Evolutionary conservation across 2,797 vertebrate species (phyloP).

Genomic region (Dryobates pubescens): DNA sequence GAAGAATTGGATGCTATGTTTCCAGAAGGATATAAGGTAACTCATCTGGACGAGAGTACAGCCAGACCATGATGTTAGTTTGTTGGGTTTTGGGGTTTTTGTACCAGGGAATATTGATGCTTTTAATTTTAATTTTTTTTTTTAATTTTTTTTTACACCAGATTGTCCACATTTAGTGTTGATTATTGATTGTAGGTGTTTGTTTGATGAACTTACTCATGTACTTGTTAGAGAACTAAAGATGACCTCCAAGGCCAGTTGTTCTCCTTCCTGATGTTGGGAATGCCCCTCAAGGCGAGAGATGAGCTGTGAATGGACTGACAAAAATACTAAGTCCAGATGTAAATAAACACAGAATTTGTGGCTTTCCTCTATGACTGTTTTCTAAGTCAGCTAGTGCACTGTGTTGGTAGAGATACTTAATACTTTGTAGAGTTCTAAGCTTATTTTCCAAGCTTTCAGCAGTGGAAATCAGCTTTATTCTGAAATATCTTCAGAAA

Average conservation of each 20-base stretch:
- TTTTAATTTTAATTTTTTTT: not conserved
- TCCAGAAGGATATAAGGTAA: constrained; percentile 97
- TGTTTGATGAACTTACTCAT: not conserved
- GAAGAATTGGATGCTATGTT: constrained; percentile 99
- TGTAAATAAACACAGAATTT: not conserved
- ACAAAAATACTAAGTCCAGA: not conserved
- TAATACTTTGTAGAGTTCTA: not conserved
- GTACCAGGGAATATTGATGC: not conserved
- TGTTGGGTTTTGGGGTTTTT: not conserved
- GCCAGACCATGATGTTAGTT: not conserved
- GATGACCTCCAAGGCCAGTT: not conserved
- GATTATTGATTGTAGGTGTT: not conserved
- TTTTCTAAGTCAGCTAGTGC: not conserved
- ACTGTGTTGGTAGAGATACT: not conserved
- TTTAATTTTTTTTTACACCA: not conserved
- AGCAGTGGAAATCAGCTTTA: not conserved
- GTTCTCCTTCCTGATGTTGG: not conserved
- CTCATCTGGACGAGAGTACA: not conserved
- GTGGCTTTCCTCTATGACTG: too few relatives aligned
- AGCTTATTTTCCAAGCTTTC: not conserved
- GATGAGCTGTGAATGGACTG: not conserved
- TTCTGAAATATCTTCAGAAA: not conserved
- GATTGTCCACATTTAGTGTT: not conserved
- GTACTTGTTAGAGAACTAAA: not conserved
- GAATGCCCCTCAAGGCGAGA: not conserved